phyloP scores from a whole-genome alignment of 2,797 vertebrate genomes.

The Balearica regulorum region DNA sequence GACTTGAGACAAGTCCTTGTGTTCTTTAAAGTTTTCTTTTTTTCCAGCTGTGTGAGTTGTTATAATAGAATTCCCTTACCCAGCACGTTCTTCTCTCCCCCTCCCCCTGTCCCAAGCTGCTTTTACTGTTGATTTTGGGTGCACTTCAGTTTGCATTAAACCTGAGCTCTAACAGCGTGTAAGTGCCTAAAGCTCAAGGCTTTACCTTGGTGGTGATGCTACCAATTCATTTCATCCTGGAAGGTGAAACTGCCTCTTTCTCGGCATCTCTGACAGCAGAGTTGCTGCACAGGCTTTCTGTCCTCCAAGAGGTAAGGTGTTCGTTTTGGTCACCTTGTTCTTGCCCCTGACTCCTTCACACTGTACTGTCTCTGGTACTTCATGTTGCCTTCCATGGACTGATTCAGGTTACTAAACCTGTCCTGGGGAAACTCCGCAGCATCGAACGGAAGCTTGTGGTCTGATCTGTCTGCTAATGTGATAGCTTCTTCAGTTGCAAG shows the following conservation, averaged over 20 bases:
- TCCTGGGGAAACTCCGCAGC: neutral
- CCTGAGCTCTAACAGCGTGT: neutral
- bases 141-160: neutral
- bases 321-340: rapidly evolving
- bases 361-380: neutral
- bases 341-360: neutral
- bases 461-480: neutral
- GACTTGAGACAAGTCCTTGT: neutral
- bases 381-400: neutral
- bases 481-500: neutral
- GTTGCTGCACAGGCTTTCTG: neutral
- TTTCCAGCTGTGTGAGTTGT: neutral
- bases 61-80: neutral
- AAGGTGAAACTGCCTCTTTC: neutral
- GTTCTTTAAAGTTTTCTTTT: neutral
- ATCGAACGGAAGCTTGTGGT: neutral
- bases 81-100: neutral
- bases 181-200: neutral
- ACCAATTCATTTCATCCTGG: neutral
- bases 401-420: neutral
- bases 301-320: neutral
- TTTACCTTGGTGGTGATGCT: neutral
- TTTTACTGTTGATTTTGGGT: neutral
- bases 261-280: neutral
- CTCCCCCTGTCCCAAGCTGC: neutral